Evolutionary conservation across 2,113 vertebrate genomes (phyloP).

Genomic region (Camelus bactrianus): DNA sequence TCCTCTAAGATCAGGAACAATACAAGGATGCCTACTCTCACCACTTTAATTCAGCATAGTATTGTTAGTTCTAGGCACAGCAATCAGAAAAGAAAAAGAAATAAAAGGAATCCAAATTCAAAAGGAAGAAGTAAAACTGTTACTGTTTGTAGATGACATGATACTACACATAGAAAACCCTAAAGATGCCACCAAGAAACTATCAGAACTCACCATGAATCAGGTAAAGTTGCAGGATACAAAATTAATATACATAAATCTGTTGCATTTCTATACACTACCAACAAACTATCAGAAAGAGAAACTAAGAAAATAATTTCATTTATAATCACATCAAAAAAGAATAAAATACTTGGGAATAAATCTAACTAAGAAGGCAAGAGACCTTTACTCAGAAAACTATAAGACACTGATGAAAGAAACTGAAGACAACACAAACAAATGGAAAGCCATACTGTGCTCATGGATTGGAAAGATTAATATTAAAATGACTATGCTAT

Average conservation of each 20-base stretch:
- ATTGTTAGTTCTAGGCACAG: background rate
- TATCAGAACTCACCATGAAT: background rate
- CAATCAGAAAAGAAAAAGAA: background rate
- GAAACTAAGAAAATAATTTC: background rate
- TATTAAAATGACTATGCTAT: background rate
- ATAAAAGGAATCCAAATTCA: background rate
- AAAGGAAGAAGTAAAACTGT: background rate
- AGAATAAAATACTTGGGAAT: background rate
- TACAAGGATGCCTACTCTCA: too few species aligned
- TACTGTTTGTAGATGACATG: background rate
- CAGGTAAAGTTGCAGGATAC: background rate
- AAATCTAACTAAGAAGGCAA: background rate
- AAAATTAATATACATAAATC: background rate
- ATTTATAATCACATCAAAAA: background rate
- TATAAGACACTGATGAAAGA: background rate
- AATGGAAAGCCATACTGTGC: background rate
- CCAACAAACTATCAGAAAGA: background rate
- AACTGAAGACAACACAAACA: background rate
- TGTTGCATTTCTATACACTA: background rate
- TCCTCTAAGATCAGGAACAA: background rate
- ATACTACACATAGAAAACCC: background rate
- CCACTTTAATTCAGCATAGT: background rate
- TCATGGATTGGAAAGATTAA: background rate
- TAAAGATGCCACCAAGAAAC: background rate
- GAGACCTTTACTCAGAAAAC: background rate